A percentile compares a stretch with the other conserved stretches of the same genome.
phyloP scores from a whole-genome alignment of 2,797 vertebrate genomes.

The Hoplostethus atlanticus region DNA sequence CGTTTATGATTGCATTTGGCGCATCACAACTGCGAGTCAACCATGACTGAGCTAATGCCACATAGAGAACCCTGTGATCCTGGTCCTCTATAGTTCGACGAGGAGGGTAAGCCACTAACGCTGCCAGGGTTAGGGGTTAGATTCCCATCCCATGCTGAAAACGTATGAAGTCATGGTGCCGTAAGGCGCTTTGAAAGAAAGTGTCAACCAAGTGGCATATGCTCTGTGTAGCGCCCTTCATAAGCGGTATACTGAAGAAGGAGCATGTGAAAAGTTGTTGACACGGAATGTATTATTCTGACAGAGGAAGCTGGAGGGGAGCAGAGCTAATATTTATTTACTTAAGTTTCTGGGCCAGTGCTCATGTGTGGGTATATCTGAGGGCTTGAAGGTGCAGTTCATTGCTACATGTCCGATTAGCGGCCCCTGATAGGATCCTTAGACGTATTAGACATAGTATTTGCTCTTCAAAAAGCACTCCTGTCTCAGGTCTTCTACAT shows the following conservation, averaged over 20 bases:
- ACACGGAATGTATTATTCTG: constrained; percentile 41
- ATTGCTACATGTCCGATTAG: neutral
- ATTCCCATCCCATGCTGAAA: constrained; percentile 1
- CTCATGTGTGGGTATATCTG: neutral
- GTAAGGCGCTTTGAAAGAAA: constrained; percentile 19
- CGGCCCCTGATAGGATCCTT: neutral
- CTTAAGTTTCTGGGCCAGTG: neutral
- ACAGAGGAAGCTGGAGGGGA: constrained; percentile 18
- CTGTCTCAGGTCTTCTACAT: neutral
- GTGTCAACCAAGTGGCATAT: constrained; percentile 4
- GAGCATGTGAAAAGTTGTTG: constrained; percentile 2
- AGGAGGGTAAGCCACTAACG: neutral
- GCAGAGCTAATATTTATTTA: constrained; percentile 41
- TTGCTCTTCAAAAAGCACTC: neutral
- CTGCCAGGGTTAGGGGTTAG: neutral
- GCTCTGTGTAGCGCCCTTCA: constrained; percentile 16
- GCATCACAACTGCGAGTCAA: neutral
- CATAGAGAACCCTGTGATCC: too few species aligned
- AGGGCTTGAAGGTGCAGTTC: neutral
- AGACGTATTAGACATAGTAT: neutral
- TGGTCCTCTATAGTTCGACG: neutral
- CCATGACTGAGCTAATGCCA: neutral
- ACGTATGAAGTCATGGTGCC: neutral
- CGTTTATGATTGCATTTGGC: neutral
- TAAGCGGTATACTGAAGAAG: constrained; percentile 8